phyloP scores from a whole-genome alignment of 2,113 vertebrate genomes.

The Crotalus viridis region DNA sequence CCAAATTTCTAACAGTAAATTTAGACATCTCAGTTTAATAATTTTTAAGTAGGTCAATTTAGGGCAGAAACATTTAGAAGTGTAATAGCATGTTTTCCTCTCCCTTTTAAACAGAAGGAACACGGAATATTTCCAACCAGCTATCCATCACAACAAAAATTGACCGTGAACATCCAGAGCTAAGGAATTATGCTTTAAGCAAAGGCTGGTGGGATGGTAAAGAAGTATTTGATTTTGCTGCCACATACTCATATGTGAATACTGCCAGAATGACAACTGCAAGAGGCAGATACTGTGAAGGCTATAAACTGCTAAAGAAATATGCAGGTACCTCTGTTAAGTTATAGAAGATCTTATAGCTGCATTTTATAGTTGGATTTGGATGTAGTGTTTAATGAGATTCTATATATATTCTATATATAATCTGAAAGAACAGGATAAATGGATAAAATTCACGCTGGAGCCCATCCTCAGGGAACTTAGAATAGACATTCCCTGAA shows the following conservation, averaged over 20 bases:
- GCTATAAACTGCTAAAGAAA: slow-evolving; percentile 84
- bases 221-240: slow-evolving; percentile 85
- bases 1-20: slow-evolving; percentile 3
- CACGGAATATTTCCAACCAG: slow-evolving; percentile 94
- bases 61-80: neutral
- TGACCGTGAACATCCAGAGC: slow-evolving; percentile 82
- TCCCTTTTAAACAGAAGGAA: slow-evolving; percentile 68
- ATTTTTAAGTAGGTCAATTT: slow-evolving; percentile 23
- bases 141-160: slow-evolving; percentile 90
- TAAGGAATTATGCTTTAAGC: slow-evolving; percentile 81
- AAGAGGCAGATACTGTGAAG: slow-evolving; percentile 82
- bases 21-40: slow-evolving; percentile 16
- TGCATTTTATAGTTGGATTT: neutral
- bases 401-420: neutral
- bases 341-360: neutral
- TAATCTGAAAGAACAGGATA: neutral
- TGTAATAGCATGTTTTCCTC: neutral
- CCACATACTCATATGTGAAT: slow-evolving; percentile 80
- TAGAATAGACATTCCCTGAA: neutral
- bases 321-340: slow-evolving; percentile 74
- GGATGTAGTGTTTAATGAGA: neutral
- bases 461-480: neutral
- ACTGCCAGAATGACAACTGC: slow-evolving; percentile 83
- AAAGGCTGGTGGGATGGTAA: slow-evolving; percentile 92
- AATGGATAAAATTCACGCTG: neutral